Conservation (phyloP, 2,797 vertebrate genomes). For the Rhinoraja longicauda region DNA sequence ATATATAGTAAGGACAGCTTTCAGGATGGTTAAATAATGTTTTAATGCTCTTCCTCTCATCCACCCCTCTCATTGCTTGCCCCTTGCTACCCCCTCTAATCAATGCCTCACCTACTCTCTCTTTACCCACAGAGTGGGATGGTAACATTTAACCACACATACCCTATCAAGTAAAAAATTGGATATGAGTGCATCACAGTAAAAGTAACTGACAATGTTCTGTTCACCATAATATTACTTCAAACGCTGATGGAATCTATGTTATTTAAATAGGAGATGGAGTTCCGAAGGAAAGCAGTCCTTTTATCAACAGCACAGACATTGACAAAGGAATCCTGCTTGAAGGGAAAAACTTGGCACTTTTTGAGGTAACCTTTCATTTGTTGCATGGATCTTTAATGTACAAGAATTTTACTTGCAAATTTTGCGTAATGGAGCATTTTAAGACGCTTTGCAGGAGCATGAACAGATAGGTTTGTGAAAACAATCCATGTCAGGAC, state of each 20-base stretch:
- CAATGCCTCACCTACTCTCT: no score
- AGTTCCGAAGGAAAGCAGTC: constrained; percentile 74
- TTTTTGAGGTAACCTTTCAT: constrained; percentile 74
- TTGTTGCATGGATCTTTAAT: neutral
- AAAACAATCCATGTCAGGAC: neutral
- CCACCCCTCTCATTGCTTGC: no score
- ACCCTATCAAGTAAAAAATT: neutral
- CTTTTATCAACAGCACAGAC: constrained; percentile 75
- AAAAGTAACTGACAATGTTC: neutral
- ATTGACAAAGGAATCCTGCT: constrained; percentile 66
- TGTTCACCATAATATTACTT: neutral
- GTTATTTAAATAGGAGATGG: constrained; percentile 70
- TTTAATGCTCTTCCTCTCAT: no score
- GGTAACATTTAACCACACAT: neutral
- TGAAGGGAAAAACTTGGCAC: constrained; percentile 91
- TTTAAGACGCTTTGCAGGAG: neutral
- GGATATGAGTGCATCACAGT: neutral
- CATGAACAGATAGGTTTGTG: neutral
- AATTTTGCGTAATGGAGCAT: neutral
- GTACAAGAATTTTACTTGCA: neutral
- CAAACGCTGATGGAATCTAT: neutral
- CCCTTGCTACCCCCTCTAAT: no score
- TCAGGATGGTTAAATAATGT: neutral
- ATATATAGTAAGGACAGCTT: neutral
- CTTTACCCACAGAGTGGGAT: neutral